Evolutionary conservation across 2,113 vertebrate species (phyloP), one percentile per base, ranked within the genome.

Genomic region (Podarcis muralis): DNA sequence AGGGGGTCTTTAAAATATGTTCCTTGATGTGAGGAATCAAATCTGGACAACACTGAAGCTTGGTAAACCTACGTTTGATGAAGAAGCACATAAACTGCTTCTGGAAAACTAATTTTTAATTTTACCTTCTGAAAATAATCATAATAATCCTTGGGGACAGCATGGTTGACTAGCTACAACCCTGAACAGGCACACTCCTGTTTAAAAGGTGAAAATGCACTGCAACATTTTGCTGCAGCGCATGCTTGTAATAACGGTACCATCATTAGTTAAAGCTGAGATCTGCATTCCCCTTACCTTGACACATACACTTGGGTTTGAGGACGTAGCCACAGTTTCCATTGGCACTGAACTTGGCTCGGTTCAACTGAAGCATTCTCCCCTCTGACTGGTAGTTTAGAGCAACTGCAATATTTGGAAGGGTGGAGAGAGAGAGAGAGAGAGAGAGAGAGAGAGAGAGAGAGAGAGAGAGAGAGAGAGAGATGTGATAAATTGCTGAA

Each of bases 361-460:
- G 90, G 97, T 99, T 99, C 90, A 99, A 97, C 92, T 99, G 99
- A 35, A 99, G 97, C 92, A 99, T 98, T 3, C 99, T 97, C 23
- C 99, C 99, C 91, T 99, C 98, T 0, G 99, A 98, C 96, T 99
- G 99, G 95, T 99, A 99, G 96, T 99, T 99, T 62, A 99, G 96
- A 25, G 99, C 99, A 35, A 99, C 99, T 99, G 91, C 9, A 5
- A 8, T 2, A 68, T 81, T 40, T n/a, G 13, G 71, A 40, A 78
- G 22, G 15, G n/a, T 23, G 57, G 25, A 20, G 59, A 22, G 1
- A 59, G 25, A 1, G 15, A 57, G 2, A 15, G 6, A 3, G 43
- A 16, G 13, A 7, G 30, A 12, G 11, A 25, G 59, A 16, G 11
- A 27, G 9, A 25, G 30, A n/a, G 30, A n/a, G 30, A 7, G 32